Evolutionary conservation across 2,888 invertebrate genomes (phyloP), one percentile per base, ranked within the genome.

Genomic region (Dasypogon diadema): DNA sequence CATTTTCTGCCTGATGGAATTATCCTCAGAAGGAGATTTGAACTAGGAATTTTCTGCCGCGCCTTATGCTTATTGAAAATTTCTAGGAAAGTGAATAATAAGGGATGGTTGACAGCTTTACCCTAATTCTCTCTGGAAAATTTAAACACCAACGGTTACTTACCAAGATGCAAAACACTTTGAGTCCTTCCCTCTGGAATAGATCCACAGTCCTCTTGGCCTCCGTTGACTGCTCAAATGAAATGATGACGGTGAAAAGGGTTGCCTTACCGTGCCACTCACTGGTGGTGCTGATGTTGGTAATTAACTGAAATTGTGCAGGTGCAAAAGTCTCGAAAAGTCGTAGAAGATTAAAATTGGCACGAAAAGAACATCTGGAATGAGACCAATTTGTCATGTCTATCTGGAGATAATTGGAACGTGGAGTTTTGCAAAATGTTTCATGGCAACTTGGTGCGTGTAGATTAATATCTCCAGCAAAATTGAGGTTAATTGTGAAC

Each of bases 131-230:
- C 30, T 4, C 4, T 30, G 51, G 12, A 34, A 34, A 22, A 2
- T 26, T 34, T 65, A 4, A 4, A 21, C 42, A 63, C 42, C 2
- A 2, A 24, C 26, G 48, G 2, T 8, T 21, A 51, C 54, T 54
- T 70, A 70, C 30, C 48, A 54, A 54, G 54, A 54, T 54, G 70
- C 51, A 65, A 48, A 65, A 24, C 6, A 46, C 18, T 22, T 2
- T 37, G 22, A 63, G n/a, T 12, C 14, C 6, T 63, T 63, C 18
- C 21, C 6, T 37, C 12, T 30, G 4, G 4, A 8, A 30, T 8
- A 30, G 3, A 30, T 8, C 3, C 30, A 30, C n/a, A n/a, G n/a
- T n/a, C n/a, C n/a, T n/a, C n/a, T n/a, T n/a, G n/a, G 30, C 30
- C 3, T 30, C 8, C 30, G 30, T 8, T 30, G 8, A 30, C 8